Conservation (phyloP, 2,113 vertebrate species). For the Pterocles gutturalis region DNA sequence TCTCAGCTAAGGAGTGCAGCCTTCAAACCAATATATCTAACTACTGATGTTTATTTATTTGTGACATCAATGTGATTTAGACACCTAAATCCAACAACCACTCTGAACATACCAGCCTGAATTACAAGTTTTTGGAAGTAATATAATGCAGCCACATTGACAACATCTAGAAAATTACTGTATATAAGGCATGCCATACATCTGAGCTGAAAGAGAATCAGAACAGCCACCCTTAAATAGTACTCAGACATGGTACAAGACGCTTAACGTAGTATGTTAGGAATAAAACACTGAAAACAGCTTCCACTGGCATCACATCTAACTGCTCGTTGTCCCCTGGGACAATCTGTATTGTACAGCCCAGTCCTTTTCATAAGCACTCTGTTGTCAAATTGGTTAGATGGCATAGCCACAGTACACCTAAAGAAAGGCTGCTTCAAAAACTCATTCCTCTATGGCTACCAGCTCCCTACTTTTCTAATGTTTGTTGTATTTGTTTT, state of each 20-base stretch:
- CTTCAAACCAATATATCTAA: neutral
- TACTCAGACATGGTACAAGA: neutral
- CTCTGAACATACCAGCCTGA: neutral
- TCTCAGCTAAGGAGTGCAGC: neutral
- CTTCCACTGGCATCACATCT: neutral
- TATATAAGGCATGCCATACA: neutral
- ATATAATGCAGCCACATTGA: neutral
- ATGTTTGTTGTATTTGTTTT: neutral
- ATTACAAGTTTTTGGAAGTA: neutral
- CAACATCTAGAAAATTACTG: neutral
- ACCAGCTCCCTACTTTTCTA: neutral
- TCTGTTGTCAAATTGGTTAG: neutral
- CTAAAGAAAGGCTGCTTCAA: neutral
- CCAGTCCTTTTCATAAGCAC: neutral
- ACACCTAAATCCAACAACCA: neutral
- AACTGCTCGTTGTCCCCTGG: neutral
- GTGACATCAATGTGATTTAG: neutral
- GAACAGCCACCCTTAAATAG: neutral
- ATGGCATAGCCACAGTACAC: neutral
- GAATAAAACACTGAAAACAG: neutral
- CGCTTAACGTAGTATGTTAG: neutral
- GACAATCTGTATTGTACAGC: neutral
- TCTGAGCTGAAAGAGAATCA: neutral
- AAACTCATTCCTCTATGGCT: neutral
- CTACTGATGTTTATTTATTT: conserved; percentile 11